Evolutionary conservation across 2,113 vertebrate species (phyloP).

Genomic region (Dicaeum eximium): DNA sequence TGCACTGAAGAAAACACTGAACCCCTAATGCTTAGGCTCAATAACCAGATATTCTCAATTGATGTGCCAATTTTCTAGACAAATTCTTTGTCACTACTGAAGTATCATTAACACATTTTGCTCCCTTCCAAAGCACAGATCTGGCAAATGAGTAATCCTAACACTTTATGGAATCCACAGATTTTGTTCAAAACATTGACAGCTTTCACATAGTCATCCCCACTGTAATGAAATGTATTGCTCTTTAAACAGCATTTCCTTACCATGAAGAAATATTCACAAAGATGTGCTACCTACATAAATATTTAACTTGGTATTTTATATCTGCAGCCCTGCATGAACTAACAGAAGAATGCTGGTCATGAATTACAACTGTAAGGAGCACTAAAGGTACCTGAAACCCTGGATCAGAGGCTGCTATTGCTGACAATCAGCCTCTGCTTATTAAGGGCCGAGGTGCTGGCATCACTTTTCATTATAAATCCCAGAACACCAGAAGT

Average conservation of each 20-base stretch:
- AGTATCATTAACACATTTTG: slow-evolving; percentile 30
- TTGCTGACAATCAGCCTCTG: background rate
- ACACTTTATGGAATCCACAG: slow-evolving; percentile 45
- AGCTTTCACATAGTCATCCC: slow-evolving; percentile 57
- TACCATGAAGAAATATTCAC: background rate
- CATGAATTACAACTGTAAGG: background rate
- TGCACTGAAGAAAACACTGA: background rate
- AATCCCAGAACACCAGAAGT: background rate
- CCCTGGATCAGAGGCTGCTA: background rate
- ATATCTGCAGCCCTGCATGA: background rate
- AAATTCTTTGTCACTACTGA: slow-evolving; percentile 18
- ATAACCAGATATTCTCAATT: background rate
- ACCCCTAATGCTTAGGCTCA: background rate
- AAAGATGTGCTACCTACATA: slow-evolving; percentile 13
- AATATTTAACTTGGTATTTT: slow-evolving; percentile 49
- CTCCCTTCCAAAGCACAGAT: slow-evolving; percentile 52
- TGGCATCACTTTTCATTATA: background rate
- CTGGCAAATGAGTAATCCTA: slow-evolving; percentile 47
- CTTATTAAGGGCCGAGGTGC: background rate
- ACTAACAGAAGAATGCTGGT: background rate
- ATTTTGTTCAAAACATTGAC: slow-evolving; percentile 59
- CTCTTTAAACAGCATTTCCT: slow-evolving; percentile 39
- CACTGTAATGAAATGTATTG: slow-evolving; percentile 14
- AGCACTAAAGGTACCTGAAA: background rate
- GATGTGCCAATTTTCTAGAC: slow-evolving; percentile 1